Evolutionary conservation across 2,888 invertebrate species (phyloP), one percentile per base, ranked within the genome.

Genomic region (Amphipyra berbera): DNA sequence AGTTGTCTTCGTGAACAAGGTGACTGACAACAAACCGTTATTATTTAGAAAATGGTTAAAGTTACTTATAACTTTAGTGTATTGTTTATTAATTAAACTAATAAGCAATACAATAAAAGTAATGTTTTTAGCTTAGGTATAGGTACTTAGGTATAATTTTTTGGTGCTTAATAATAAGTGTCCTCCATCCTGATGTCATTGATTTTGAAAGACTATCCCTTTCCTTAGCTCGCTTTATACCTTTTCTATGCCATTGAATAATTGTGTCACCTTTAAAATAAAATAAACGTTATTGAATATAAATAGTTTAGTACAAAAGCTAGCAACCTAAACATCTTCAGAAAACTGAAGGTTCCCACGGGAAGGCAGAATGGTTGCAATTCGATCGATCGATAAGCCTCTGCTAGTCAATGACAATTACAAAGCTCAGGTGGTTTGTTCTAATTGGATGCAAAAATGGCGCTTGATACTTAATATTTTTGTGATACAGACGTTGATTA

Each of bases 281-380:
- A 55, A 55, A 41, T 53, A 42, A 42, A 38, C 6, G 47, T 40
- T 38, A 0, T 50, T 42, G 13, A 37, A 35, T 58, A 58, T 46
- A 45, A 56, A 10, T 42, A 47, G 21, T 21, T 61, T 47, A 30
- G 48, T 60, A 66, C 72, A 53, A 52, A 54, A 45, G 27, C 14
- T 60, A 7, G 47, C 38, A 21, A 44, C 27, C 10, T 42, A 38
- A 64, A 59, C 46, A 30, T 60, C 44, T 41, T 61, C 56, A 60
- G 73, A 61, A 62, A 63, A 57, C 41, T 56, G 35, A 38, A 61
- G 48, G 56, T 77, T 78, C 77, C 72, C 79, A 78, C 73, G 76
- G 76, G 72, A 64, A 78, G 68, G 48, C 58, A 55, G 45, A 78
- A 59, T 30, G 45, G 47, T 57, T 65, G 67, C 69, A 67, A 46